phyloP scores from a whole-genome alignment of 1,140 invertebrate genomes.

The Drosophila micromelanica region DNA sequence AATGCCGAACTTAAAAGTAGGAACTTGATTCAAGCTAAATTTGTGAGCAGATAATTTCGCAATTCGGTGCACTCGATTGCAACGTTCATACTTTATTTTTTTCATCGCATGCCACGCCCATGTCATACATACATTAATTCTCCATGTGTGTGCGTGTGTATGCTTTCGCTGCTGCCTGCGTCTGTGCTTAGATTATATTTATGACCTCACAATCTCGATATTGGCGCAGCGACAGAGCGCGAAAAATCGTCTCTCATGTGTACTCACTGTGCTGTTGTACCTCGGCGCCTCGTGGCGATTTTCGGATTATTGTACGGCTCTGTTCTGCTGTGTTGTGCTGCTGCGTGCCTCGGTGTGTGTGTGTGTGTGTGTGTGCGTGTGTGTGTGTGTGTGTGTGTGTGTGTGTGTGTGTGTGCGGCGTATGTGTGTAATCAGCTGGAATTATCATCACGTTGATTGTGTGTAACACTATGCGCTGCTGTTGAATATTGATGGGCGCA shows the following conservation, averaged over 20 bases:
- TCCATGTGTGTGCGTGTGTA: conserved; percentile 10
- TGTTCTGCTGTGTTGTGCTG: background rate
- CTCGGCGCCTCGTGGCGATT: conserved; percentile 4
- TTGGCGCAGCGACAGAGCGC: background rate
- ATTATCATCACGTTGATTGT: conserved; percentile 62
- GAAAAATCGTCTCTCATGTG: conserved; percentile 13
- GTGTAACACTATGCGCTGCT: conserved; percentile 27
- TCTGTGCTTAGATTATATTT: conserved; percentile 34
- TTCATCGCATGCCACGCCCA: conserved; percentile 66
- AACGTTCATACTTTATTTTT: conserved; percentile 10
- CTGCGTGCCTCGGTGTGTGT: background rate
- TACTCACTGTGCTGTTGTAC: background rate
- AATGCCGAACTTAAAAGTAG: no score
- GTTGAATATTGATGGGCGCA: conserved; percentile 3
- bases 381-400: conserved; percentile 21
- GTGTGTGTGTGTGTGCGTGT: background rate
- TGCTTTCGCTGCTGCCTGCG: conserved; percentile 4
- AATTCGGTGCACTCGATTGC: no score
- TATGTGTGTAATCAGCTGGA: conserved; percentile 51
- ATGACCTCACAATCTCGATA: conserved; percentile 41
- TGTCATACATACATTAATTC: conserved; percentile 27
- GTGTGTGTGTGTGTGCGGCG: background rate
- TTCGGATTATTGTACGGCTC: conserved; percentile 11
- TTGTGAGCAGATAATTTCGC: no score
- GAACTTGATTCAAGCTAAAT: no score